phyloP scores from a whole-genome alignment of 2,113 vertebrate genomes.

The Eulemur rufifrons region DNA sequence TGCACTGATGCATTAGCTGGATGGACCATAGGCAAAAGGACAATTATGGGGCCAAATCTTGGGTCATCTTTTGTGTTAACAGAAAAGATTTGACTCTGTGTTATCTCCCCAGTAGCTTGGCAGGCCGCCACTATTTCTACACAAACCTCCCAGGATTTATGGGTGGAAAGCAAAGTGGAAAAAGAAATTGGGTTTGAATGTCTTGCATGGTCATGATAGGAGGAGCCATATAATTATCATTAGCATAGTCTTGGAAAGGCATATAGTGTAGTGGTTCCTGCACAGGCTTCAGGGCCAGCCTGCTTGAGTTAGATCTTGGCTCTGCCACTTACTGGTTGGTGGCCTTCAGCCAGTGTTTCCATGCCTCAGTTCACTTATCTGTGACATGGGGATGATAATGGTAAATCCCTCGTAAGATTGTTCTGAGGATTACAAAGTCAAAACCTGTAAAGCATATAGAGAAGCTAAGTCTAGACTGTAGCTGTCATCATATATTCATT shows the following conservation, averaged over 20 bases:
- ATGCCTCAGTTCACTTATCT: neutral
- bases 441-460: neutral
- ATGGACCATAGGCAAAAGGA: neutral
- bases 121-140: neutral
- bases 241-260: neutral
- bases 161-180: neutral
- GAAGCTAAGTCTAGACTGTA: neutral
- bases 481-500: neutral
- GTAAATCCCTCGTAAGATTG: neutral
- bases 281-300: neutral
- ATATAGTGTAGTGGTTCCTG: neutral
- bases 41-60: neutral
- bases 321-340: neutral
- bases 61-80: neutral
- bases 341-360: neutral
- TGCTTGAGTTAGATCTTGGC: neutral
- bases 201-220: neutral
- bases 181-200: neutral
- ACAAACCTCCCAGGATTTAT: neutral
- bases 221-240: neutral
- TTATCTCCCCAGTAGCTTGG: neutral
- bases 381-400: neutral
- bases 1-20: neutral
- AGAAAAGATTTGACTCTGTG: neutral
- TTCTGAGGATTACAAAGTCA: neutral